These are phyloP conservation scores for Hemicrepidius hirtus DNA, from an alignment of 2,888 invertebrate species.

Conservation along the genomic window DNA sequence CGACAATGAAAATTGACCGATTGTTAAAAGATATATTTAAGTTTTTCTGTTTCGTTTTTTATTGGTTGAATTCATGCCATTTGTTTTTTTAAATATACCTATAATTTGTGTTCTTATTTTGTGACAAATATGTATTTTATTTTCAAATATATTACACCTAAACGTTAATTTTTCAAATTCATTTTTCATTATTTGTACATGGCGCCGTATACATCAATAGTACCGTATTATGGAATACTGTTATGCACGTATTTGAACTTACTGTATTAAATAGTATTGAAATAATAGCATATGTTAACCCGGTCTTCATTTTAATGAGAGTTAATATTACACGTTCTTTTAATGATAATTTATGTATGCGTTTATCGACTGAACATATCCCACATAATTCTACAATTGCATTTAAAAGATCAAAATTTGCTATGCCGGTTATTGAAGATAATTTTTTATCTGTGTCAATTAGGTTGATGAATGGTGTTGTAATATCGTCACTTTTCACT, in stretches of 20 bases:
- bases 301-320: conserved; percentile 11
- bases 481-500: too few species aligned
- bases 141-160: not conserved
- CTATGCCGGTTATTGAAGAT: too few species aligned
- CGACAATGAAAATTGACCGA: too few species aligned
- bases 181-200: too few species aligned
- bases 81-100: too few species aligned
- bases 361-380: not conserved
- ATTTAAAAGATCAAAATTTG: conserved; percentile 6
- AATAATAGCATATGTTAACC: conserved; percentile 7
- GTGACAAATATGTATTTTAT: conserved; percentile 50
- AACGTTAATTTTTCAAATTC: not conserved
- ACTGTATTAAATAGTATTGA: conserved; percentile 1
- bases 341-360: conserved; percentile 1
- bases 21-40: too few species aligned
- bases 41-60: too few species aligned
- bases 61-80: too few species aligned
- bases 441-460: too few species aligned
- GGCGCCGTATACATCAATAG: not conserved
- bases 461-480: too few species aligned
- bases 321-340: conserved; percentile 8
- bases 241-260: conserved; percentile 3
- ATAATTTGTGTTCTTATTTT: too few species aligned
- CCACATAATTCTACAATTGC: not conserved
- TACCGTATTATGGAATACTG: not conserved